Base-by-base conservation (phyloP, 1,140 invertebrate species). In the Drosophila pandora region DNA sequence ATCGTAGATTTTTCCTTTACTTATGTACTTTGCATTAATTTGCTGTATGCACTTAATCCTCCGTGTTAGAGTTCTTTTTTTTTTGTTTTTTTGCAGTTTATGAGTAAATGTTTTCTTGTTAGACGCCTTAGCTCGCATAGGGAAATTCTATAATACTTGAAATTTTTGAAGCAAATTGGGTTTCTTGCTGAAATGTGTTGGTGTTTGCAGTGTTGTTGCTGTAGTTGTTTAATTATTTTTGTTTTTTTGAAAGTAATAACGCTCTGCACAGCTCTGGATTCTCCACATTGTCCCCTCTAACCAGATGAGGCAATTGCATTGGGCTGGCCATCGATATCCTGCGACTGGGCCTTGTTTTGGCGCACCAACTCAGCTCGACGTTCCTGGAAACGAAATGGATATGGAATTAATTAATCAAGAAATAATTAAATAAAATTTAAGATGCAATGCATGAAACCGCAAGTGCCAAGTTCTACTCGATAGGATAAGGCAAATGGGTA, bases 361-460 rank as follows among this genome's bases (percentile, higher is more conserved):
- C 96, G 95, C 63, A 97, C 96, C 74, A 96, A 92, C 90, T 97
- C 96, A 47, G 96, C 96, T 85, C 96, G 96, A 85, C 95, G 95
- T 92, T 97, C 96, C 96, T 97, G 92, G 41, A 94, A 94, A 17
- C 7, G 17, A 7, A 23, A 6, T 52, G 0, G 2, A 12, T n/a
- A 1, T 7, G 21, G 49, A 21, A 21, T 43, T 13, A 21, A 8
- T 43, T 21, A 1, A 43, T 41, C 4, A 4, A 41, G n/a, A 13
- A 10, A 13, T n/a, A 6, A 41, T 5, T 6, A 13, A 41, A 13
- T 17, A 13, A 13, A 9, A 7, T n/a, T 17, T n/a, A 43, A n/a
- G 4, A 17, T 43, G 39, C 4, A 43, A 43, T 7, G 39, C 22
- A 58, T 47, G 28, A 21, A 30, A 49, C 4, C 3, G 22, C 43